phyloP scores from a whole-genome alignment of 2,113 vertebrate genomes.

The Gorsachius goisagi region DNA sequence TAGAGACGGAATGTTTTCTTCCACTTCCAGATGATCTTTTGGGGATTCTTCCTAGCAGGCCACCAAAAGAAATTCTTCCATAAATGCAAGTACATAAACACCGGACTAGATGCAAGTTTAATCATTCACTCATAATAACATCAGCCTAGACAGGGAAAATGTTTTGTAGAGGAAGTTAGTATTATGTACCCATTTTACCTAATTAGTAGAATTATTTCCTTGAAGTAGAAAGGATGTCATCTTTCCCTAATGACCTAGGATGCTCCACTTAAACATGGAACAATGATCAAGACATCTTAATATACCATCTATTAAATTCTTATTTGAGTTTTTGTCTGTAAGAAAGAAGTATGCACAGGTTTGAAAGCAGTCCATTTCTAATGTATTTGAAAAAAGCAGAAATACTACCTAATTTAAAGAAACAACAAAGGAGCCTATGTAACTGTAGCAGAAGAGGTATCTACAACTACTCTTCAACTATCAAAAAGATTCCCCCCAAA shows the following conservation, averaged over 20 bases:
- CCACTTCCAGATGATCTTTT: not conserved
- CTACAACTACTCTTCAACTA: not conserved
- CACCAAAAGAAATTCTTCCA: not conserved
- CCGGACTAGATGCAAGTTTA: not conserved
- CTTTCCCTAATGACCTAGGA: not conserved
- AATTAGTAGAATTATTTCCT: constrained; percentile 27
- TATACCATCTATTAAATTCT: not conserved
- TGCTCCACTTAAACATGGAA: not conserved
- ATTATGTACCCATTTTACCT: not conserved
- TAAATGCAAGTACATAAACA: not conserved
- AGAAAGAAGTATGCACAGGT: not conserved
- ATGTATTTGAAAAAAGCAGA: not conserved
- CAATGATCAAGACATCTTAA: not conserved
- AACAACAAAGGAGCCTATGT: not conserved
- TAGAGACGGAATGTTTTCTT: not conserved
- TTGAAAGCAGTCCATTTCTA: not conserved
- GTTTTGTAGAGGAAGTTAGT: not conserved
- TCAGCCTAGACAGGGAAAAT: not conserved
- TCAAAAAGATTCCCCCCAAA: not conserved
- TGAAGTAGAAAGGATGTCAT: constrained; percentile 3
- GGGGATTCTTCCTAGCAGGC: not conserved
- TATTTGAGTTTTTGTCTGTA: not conserved
- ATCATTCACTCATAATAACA: not conserved
- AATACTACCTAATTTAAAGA: not conserved
- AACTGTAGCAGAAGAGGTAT: not conserved